Evolutionary conservation across 2,113 vertebrate genomes (phyloP), one percentile per base, ranked within the genome.

Genomic region (Psephotus haematonotus): DNA sequence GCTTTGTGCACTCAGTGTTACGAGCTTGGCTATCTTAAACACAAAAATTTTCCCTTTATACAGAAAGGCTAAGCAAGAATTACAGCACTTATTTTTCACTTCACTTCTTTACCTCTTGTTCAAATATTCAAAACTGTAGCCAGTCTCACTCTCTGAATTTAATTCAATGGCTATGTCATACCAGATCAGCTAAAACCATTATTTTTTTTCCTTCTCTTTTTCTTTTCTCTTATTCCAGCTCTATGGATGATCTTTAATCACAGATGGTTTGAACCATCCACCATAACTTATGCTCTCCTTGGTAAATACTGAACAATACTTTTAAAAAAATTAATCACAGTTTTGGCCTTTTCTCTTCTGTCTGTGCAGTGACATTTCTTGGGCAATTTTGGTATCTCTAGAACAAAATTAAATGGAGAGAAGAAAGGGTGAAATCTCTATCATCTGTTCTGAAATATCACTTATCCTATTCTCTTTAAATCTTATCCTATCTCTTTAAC

Each of bases 351-450:
- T 89, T 78, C 39, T 82, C 27, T 76, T 86, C 33, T 50, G 27
- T 80, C 72, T 82, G 49, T 69, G 63, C 71, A 82, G 27, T 95
- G 75, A 76, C 65, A 79, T 79, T 97, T 94, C 47, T 71, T 49
- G 29, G 31, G 29, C 16, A 89, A 90, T 95, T 95, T 93, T 91
- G 44, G 17, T 50, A 72, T 69, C 53, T 76, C 44, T 88, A 74
- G 24, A 60, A 90, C 28, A 65, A 85, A 88, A 85, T 62, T 65
- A 49, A 79, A 93, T 92, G 31, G 9, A 39, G 17, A 15, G 6
- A 18, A 60, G 14, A 79, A 82, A 70, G n/a, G 17, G 1, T 93
- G 57, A 80, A 93, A 90, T 62, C 12, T 46, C 28, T 62, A 16
- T 69, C 22, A 2, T 55, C 47, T 94, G 13, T 50, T 65, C 19